phyloP scores from a whole-genome alignment of 2,888 invertebrate genomes.

The Amphipyra tragopoginis region DNA sequence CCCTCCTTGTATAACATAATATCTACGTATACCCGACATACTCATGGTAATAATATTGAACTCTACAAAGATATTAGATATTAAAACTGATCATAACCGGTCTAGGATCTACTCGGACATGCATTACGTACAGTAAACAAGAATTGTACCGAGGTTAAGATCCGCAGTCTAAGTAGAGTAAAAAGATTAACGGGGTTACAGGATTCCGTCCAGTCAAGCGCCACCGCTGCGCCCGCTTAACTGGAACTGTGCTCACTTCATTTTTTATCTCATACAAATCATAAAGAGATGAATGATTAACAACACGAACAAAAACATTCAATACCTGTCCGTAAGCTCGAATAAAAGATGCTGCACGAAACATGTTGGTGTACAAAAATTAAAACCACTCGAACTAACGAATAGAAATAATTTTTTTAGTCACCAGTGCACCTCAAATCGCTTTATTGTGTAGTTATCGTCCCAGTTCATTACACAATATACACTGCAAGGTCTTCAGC shows the following conservation, averaged over 20 bases:
- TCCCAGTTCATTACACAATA: slow-evolving; percentile 44
- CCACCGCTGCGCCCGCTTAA: slow-evolving; percentile 36
- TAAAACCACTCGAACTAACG: slow-evolving; percentile 44
- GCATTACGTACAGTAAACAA: slow-evolving; percentile 64
- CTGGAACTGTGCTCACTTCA: slow-evolving; percentile 24
- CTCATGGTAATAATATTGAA: slow-evolving; percentile 32
- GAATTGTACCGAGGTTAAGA: slow-evolving; percentile 75
- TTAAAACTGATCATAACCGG: slow-evolving; percentile 64
- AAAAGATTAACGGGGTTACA: slow-evolving; percentile 83
- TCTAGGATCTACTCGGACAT: slow-evolving; percentile 62
- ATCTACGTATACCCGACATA: slow-evolving; percentile 10
- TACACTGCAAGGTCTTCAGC: slow-evolving; percentile 57
- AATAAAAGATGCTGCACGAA: slow-evolving; percentile 85
- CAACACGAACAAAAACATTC: slow-evolving; percentile 40
- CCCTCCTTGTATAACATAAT: slow-evolving; percentile 14
- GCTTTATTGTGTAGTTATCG: slow-evolving; percentile 24
- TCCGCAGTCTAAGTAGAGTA: slow-evolving; percentile 75
- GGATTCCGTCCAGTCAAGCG: slow-evolving; percentile 71
- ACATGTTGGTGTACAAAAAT: slow-evolving; percentile 74
- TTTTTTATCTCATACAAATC: slow-evolving; percentile 50
- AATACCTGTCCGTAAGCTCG: slow-evolving; percentile 82
- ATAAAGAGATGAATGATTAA: slow-evolving; percentile 21
- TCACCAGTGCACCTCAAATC: slow-evolving; percentile 22
- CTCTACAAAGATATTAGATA: slow-evolving; percentile 31
- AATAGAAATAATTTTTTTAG: slow-evolving; percentile 30